Conservation (phyloP, 2,888 invertebrate species). For the Ametastegia equiseti region DNA sequence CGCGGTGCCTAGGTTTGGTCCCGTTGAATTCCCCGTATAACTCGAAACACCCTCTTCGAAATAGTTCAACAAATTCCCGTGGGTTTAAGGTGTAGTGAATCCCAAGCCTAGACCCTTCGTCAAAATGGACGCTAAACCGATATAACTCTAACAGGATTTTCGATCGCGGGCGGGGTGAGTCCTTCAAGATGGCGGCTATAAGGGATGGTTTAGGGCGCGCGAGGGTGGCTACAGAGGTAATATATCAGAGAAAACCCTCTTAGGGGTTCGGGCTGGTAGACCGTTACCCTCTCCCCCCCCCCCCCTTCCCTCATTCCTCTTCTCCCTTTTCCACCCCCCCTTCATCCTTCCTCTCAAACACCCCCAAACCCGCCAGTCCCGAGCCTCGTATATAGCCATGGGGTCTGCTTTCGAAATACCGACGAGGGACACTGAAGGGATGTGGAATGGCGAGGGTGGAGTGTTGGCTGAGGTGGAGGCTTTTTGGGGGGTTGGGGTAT, state of each 20-base stretch:
- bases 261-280: constrained; percentile 49
- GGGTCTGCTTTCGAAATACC: constrained; percentile 69
- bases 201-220: constrained; percentile 74
- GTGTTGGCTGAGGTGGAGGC: constrained; percentile 37
- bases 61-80: constrained; percentile 44
- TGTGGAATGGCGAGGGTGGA: constrained; percentile 37
- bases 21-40: constrained; percentile 66
- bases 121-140: constrained; percentile 76
- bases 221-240: constrained; percentile 72
- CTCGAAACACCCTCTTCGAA: constrained; percentile 56
- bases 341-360: constrained; percentile 47
- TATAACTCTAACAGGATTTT: constrained; percentile 76
- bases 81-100: constrained; percentile 39
- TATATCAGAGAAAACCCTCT: constrained; percentile 69
- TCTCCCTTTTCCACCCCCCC: no score
- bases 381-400: constrained; percentile 60
- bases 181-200: constrained; percentile 75
- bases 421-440: constrained; percentile 48
- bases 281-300: constrained; percentile 52
- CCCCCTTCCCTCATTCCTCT: constrained; percentile 27
- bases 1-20: constrained; percentile 51
- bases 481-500: background rate
- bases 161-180: constrained; percentile 74
- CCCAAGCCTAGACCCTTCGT: constrained; percentile 68
- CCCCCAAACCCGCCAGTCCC: constrained; percentile 55